Evolutionary conservation across 2,797 vertebrate species (phyloP).

Genomic region (Sarcoramphus papa): DNA sequence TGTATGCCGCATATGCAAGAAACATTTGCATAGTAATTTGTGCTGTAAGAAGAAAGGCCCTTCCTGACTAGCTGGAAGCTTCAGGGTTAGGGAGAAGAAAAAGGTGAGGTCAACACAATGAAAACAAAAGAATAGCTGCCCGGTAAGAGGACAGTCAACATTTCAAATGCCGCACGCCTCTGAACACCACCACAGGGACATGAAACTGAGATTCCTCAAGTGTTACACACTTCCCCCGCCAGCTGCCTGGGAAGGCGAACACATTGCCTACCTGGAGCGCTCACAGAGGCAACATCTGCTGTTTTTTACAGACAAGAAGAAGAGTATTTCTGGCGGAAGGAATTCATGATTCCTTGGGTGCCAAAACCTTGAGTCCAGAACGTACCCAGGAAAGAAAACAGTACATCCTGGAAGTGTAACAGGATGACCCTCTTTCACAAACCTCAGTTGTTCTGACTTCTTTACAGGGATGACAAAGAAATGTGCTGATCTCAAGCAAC

Average conservation of each 20-base stretch:
- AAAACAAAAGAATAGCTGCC: background rate
- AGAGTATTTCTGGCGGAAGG: background rate
- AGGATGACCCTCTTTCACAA: background rate
- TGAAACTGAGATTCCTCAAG: background rate
- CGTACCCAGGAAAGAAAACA: background rate
- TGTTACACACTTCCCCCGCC: background rate
- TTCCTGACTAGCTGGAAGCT: slow-evolving; percentile 10
- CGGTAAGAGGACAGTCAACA: background rate
- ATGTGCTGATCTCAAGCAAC: background rate
- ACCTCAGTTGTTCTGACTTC: background rate
- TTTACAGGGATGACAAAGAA: background rate
- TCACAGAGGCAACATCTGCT: background rate
- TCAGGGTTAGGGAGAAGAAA: background rate
- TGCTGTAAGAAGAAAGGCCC: background rate
- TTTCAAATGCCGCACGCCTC: background rate
- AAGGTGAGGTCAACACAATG: background rate
- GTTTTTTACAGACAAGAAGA: background rate
- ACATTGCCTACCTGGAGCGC: background rate
- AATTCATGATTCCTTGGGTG: background rate
- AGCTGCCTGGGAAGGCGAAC: background rate
- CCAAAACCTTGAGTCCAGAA: background rate
- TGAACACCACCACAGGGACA: background rate
- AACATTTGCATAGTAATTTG: slow-evolving; percentile 8
- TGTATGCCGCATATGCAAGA: background rate
- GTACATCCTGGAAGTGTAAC: background rate